These are phyloP conservation scores for Lasiommata megera DNA, from an alignment of 2,888 invertebrate species.

Conservation along the genomic window DNA sequence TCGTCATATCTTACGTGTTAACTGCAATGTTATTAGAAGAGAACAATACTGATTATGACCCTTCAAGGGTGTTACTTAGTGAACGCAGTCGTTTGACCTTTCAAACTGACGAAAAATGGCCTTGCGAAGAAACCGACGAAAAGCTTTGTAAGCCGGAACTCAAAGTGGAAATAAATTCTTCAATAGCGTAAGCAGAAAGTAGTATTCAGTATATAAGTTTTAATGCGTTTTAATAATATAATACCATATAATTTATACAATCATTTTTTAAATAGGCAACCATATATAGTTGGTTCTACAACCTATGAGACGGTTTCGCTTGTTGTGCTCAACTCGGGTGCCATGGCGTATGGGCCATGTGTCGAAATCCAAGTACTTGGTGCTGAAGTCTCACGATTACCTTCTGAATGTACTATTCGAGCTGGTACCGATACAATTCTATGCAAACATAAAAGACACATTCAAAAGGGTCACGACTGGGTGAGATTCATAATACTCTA, in stretches of 20 bases:
- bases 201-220: no score
- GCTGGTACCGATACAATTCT: slow-evolving; percentile 5
- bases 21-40: slow-evolving; percentile 34
- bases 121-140: slow-evolving; percentile 38
- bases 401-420: slow-evolving; percentile 27
- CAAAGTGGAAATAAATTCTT: slow-evolving; percentile 16
- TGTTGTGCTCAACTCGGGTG: slow-evolving; percentile 44
- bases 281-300: slow-evolving; percentile 49
- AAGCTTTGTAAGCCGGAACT: slow-evolving; percentile 40
- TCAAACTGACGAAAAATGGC: slow-evolving; percentile 32
- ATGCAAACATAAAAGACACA: slow-evolving; percentile 22
- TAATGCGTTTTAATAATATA: no score
- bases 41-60: slow-evolving; percentile 19
- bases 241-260: no score
- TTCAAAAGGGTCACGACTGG: slow-evolving; percentile 23
- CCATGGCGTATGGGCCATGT: slow-evolving; percentile 54
- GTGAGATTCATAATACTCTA: slow-evolving; percentile 3
- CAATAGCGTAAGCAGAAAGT: slow-evolving; percentile 20
- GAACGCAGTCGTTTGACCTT: slow-evolving; percentile 36
- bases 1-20: slow-evolving; percentile 40
- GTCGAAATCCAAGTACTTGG: slow-evolving; percentile 37
- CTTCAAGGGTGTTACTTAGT: slow-evolving; percentile 39
- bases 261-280: slow-evolving; percentile 9
- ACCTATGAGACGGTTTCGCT: slow-evolving; percentile 35
- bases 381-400: slow-evolving; percentile 30